A percentile compares a stretch with the other conserved stretches of the same genome.
Evolutionary conservation across 2,888 invertebrate species (phyloP).

Genomic region (Nasonovia ribisnigri): DNA sequence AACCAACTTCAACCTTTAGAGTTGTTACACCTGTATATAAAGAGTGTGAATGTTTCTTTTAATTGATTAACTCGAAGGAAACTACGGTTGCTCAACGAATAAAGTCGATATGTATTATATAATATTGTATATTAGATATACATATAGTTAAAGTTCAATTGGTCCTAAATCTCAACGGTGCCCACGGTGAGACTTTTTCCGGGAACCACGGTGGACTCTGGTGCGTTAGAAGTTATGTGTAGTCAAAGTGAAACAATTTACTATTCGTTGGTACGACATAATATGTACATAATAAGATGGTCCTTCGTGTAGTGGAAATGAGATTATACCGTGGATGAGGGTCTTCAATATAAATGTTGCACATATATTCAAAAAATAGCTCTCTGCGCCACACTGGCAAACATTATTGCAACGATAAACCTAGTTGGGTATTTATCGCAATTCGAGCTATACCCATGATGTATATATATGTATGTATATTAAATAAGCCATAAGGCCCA

Average conservation of each 20-base stretch:
- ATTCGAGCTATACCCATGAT: not conserved
- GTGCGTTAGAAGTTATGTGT: not conserved
- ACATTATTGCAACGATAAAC: not conserved
- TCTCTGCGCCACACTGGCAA: not conserved
- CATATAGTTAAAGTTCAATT: not conserved
- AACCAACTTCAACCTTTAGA: not conserved
- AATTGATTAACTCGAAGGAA: not conserved
- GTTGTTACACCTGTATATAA: not conserved
- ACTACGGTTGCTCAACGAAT: not conserved
- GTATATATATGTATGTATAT: not conserved
- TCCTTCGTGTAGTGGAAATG: too few relatives aligned
- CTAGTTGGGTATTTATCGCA: not conserved
- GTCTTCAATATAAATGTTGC: not conserved
- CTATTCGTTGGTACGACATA: not conserved
- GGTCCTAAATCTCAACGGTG: not conserved
- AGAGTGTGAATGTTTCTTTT: not conserved
- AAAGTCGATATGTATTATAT: not conserved
- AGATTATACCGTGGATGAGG: not conserved
- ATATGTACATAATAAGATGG: not conserved
- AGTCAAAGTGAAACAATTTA: not conserved
- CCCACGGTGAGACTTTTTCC: not conserved
- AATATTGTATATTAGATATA: not conserved
- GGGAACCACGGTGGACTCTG: not conserved
- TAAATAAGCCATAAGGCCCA: not conserved
- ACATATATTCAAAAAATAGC: not conserved